Conservation (phyloP, 1,140 invertebrate genomes). For the Drosophila subpulchrella region DNA sequence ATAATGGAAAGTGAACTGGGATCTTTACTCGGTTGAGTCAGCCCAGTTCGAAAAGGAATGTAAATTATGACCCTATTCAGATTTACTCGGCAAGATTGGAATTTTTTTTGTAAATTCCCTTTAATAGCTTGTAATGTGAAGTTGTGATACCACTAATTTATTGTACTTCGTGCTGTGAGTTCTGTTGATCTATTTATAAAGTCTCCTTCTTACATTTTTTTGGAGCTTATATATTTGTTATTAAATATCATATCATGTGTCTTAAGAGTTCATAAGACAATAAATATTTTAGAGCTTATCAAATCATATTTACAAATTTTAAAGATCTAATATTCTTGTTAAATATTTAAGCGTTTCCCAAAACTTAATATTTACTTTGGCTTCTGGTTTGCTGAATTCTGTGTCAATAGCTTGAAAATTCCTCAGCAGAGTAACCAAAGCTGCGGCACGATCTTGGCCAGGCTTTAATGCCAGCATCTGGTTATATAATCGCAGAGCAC, state of each 20-base stretch:
- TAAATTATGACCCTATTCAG: conserved; percentile 11
- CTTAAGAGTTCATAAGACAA: too few relatives aligned
- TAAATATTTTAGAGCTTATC: too few relatives aligned
- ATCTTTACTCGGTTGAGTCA: not conserved
- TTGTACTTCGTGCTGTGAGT: not conserved
- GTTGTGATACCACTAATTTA: not conserved
- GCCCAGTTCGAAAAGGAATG: not conserved
- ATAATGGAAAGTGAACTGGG: conserved; percentile 16
- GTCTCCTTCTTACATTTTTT: not conserved
- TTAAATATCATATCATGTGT: too few relatives aligned
- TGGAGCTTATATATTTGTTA: not conserved
- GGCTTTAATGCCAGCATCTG: conserved; percentile 67
- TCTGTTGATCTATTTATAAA: too few relatives aligned
- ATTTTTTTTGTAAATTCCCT: not conserved
- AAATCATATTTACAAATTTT: not conserved
- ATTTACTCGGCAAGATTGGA: not conserved
- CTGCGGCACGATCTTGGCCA: conserved; percentile 38
- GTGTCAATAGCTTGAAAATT: conserved; percentile 47
- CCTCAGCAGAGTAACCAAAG: conserved; percentile 27
- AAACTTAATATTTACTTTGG: conserved; percentile 6
- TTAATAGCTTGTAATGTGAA: not conserved
- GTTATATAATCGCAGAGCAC: conserved; percentile 61
- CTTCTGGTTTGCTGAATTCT: conserved; percentile 31
- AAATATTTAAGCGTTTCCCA: not conserved
- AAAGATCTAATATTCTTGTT: not conserved